Percentiles rank a stretch among this genome's conserved stretches.
These are phyloP conservation scores for Ameiurus melas DNA, from an alignment of 2,113 vertebrate species.

Conservation along the genomic window DNA sequence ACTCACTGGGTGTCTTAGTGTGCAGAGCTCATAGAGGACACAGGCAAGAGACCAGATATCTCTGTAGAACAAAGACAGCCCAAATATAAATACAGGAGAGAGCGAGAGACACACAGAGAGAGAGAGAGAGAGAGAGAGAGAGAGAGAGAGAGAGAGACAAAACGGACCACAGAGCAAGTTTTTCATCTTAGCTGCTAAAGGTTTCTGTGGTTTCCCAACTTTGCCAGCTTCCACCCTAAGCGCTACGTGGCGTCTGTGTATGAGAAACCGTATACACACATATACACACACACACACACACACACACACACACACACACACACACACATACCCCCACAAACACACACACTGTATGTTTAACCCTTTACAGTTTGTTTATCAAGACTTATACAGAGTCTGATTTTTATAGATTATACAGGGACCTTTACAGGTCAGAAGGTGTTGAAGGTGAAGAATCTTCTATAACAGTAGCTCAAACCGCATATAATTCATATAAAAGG, in stretches of 20 bases:
- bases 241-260: not conserved
- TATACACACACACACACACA: not conserved
- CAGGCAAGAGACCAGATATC: slow-evolving; percentile 55
- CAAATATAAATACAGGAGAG: not conserved
- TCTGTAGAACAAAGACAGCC: slow-evolving; percentile 61
- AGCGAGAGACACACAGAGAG: not conserved
- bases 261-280: not conserved
- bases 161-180: not conserved
- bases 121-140: not conserved
- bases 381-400: not conserved
- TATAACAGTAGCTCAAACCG: not conserved
- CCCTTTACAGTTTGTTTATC: not conserved
- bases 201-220: not conserved
- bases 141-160: not conserved
- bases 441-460: not conserved
- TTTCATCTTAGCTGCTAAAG: not conserved
- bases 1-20: slow-evolving; percentile 50
- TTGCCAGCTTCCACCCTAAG: not conserved
- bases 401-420: too few species aligned
- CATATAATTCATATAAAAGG: not conserved
- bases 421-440: not conserved
- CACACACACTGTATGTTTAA: not conserved
- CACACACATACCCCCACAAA: not conserved
- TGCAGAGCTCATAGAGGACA: slow-evolving; percentile 53
- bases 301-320: not conserved